Evolutionary conservation across 2,797 vertebrate species (phyloP).

Genomic region (Lithobates sylvaticus): DNA sequence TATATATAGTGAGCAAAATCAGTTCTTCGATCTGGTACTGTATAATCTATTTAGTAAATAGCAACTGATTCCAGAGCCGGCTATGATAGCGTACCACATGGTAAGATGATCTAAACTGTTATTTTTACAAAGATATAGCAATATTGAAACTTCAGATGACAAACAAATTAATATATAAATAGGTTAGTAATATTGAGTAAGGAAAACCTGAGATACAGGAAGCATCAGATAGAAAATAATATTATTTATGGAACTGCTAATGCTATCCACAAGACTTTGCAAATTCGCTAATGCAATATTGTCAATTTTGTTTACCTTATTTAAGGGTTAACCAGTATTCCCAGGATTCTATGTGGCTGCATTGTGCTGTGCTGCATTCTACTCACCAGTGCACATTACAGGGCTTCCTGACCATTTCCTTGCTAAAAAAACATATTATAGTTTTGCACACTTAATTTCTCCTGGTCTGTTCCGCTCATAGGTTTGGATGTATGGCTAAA

Average conservation of each 20-base stretch:
- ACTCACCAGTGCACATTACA: too few species aligned
- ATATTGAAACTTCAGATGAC: background rate
- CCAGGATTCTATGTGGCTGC: too few species aligned
- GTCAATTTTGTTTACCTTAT: too few species aligned
- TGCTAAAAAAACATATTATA: too few species aligned
- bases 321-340: too few species aligned
- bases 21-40: conserved; percentile 58
- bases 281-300: background rate
- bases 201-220: too few species aligned
- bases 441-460: too few species aligned
- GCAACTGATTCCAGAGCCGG: conserved; percentile 28
- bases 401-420: too few species aligned
- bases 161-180: background rate
- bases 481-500: too few species aligned
- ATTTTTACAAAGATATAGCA: background rate
- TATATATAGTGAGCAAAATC: conserved; percentile 61
- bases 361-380: too few species aligned
- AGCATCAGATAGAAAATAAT: background rate
- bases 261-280: background rate
- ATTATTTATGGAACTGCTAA: background rate
- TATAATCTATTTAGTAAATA: conserved; percentile 61
- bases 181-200: too few species aligned
- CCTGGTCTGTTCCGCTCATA: too few species aligned
- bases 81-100: conserved; percentile 20
- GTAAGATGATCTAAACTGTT: conserved; percentile 17